Evolutionary conservation across 2,797 vertebrate genomes (phyloP).

Genomic region (Alosa sapidissima): DNA sequence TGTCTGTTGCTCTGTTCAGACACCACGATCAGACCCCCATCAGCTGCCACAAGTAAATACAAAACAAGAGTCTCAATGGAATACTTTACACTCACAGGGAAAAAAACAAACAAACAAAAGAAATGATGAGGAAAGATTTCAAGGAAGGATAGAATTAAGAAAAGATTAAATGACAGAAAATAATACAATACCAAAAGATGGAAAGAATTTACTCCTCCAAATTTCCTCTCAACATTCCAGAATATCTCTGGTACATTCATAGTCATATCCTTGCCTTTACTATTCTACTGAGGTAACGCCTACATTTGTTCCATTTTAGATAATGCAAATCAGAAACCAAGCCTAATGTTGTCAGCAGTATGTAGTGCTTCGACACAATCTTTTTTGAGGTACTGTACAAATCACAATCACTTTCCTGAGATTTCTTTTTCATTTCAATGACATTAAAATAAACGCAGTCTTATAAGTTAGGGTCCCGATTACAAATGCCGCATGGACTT

Average conservation of each 20-base stretch:
- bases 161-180: slow-evolving; percentile 28
- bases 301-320: slow-evolving; percentile 74
- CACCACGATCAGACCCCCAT: not conserved
- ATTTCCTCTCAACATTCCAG: slow-evolving; percentile 79
- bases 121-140: slow-evolving; percentile 26
- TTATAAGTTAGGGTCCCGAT: slow-evolving; percentile 89
- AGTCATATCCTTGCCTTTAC: slow-evolving; percentile 85
- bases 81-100: slow-evolving; percentile 66
- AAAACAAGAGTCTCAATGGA: slow-evolving; percentile 60
- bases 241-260: slow-evolving; percentile 92
- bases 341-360: slow-evolving; percentile 87
- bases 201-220: slow-evolving; percentile 58
- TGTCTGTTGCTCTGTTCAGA: not conserved
- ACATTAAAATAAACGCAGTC: slow-evolving; percentile 84
- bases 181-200: slow-evolving; percentile 46
- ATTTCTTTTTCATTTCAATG: slow-evolving; percentile 76
- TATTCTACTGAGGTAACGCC: slow-evolving; percentile 89
- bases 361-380: slow-evolving; percentile 92
- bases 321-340: slow-evolving; percentile 86
- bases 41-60: slow-evolving; percentile 55
- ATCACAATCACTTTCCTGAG: slow-evolving; percentile 98
- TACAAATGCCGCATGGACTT: slow-evolving; percentile 83
- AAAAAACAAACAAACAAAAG: slow-evolving; percentile 46
- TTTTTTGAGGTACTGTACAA: slow-evolving; percentile 96
- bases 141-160: slow-evolving; percentile 1